Evolutionary conservation across 2,888 invertebrate species (phyloP), one percentile per base, ranked within the genome.

Genomic region (Aphidius colemani): DNA sequence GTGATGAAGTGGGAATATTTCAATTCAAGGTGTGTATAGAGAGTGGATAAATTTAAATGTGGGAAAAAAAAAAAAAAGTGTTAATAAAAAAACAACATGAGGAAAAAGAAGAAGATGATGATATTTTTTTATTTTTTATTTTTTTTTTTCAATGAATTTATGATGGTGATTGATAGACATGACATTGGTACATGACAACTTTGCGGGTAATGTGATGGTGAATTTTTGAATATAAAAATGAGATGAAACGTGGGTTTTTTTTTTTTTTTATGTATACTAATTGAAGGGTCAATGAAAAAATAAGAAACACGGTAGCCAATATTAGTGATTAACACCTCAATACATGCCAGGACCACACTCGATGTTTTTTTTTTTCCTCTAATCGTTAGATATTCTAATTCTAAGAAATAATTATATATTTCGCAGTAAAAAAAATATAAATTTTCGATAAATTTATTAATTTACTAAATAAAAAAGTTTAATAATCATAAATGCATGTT

Each of bases 221-320:
- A n/a, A 44, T 56, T 8, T 7, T 7, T 44, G 56, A 44, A 56
- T 45, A 30, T 30, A 30, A 30, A 30, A 30, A 30, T 30, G 50
- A 53, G 61, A 56, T 60, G 56, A 61, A 50, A 69, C 65, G 69
- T 69, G 71, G 69, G 71, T 66, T 67, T 70, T 2, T 30, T 30
- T 30, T 18, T 18, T 30, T 30, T 30, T 30, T 30, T 30, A 67
- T 66, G 70, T 74, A 76, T 75, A 80, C 80, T 81, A 81, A 82
- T 82, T 82, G 82, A 81, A 78, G 78, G 76, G 77, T 74, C 76
- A 74, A 72, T 78, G 30, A 30, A 30, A 79, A 63, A 61, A 70
- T 58, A 69, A 74, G 73, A 76, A 77, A 77, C 77, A 74, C 79
- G 75, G 71, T 67, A 70, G 70, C 69, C 58, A 55, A 59, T 61